Evolutionary conservation across 1,140 invertebrate genomes (phyloP).

Genomic region (Drosophila sucinea): DNA sequence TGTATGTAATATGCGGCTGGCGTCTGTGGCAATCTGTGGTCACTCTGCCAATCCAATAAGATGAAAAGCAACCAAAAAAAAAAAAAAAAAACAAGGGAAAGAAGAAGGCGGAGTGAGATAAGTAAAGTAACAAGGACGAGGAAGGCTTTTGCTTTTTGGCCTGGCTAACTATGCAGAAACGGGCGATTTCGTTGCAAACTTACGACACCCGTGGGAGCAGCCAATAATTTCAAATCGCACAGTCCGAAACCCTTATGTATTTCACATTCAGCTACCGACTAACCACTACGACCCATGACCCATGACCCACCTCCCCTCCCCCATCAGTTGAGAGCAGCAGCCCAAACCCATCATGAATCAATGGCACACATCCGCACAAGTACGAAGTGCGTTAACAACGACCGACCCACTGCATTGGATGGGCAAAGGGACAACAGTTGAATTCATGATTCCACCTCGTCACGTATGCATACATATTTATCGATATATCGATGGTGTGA

Average conservation of each 20-base stretch:
- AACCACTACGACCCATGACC: conserved; percentile 5
- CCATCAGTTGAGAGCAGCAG: too few species aligned
- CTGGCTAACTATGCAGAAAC: conserved; percentile 63
- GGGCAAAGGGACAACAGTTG: conserved; percentile 31
- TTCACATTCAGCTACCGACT: background rate
- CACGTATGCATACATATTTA: conserved; percentile 45
- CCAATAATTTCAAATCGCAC: conserved; percentile 80
- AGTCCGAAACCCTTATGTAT: conserved; percentile 43
- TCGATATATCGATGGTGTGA: too few species aligned
- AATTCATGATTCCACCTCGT: conserved; percentile 57
- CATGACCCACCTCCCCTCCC: conserved; percentile 20
- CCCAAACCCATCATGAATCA: conserved; percentile 61
- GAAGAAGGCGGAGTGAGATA: background rate
- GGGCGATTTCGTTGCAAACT: conserved; percentile 54
- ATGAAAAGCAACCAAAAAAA: conserved; percentile 50
- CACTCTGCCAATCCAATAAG: conserved; percentile 69
- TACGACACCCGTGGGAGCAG: conserved; percentile 82
- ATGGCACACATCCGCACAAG: conserved; percentile 53
- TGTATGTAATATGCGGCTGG: conserved; percentile 36
- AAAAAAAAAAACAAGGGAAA: background rate
- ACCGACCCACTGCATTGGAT: conserved; percentile 30
- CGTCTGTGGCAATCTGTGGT: conserved; percentile 61
- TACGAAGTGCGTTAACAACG: conserved; percentile 7
- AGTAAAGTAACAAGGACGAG: background rate
- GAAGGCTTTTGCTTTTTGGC: background rate